Conservation (phyloP, 1,140 invertebrate genomes). For the Protaetia brevitarsis region DNA sequence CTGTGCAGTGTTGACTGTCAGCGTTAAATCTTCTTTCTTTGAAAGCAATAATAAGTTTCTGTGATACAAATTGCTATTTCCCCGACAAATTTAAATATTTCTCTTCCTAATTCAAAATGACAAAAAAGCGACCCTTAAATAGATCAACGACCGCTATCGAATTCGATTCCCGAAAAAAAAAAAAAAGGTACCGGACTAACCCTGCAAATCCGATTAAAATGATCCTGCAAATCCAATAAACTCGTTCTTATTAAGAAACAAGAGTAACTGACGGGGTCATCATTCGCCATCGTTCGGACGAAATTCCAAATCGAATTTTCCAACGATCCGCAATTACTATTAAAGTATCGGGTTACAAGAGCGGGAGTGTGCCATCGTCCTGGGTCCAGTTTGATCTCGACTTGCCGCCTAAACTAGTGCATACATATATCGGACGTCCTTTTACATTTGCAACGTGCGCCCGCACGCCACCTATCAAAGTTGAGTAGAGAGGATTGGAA, state of each 20-base stretch:
- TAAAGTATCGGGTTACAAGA: slow-evolving; percentile 12
- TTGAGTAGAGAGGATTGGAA: background rate
- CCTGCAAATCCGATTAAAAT: slow-evolving; percentile 3
- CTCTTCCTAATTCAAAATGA: too few relatives aligned
- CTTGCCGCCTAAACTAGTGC: background rate
- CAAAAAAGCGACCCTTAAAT: too few relatives aligned
- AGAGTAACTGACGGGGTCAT: background rate
- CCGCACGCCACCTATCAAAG: too few relatives aligned
- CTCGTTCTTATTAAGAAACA: background rate
- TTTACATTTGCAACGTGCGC: too few relatives aligned
- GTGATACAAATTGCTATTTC: too few relatives aligned
- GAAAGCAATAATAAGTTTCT: too few relatives aligned
- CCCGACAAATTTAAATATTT: too few relatives aligned
- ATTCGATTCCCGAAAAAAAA: background rate
- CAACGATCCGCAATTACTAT: background rate
- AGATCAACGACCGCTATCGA: background rate
- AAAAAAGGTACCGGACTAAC: background rate
- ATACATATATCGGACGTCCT: background rate
- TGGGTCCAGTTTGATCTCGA: too few relatives aligned
- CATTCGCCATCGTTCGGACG: background rate
- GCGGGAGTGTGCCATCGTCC: background rate
- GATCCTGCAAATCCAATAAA: background rate
- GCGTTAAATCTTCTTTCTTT: too few relatives aligned
- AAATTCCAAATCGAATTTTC: slow-evolving; percentile 12
- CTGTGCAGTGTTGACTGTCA: too few relatives aligned